Conservation (phyloP, 2,113 vertebrate species). For the Bettongia penicillata region DNA sequence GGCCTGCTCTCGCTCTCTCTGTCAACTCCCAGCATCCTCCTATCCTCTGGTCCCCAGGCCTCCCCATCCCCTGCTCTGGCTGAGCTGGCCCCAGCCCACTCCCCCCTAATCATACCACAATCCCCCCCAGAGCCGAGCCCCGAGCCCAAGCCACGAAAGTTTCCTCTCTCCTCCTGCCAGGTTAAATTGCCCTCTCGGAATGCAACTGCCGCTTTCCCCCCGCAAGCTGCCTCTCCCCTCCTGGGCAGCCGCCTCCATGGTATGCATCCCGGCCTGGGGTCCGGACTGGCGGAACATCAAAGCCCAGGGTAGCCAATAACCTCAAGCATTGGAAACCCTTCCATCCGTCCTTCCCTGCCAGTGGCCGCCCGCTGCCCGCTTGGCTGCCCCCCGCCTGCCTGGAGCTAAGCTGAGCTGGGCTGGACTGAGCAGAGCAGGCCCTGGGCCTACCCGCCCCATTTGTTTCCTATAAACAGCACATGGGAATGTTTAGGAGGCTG, state of each 20-base stretch:
- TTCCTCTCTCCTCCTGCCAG: constrained; percentile 78
- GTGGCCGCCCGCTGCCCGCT: constrained; percentile 49
- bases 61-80: background rate
- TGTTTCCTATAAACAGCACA: constrained; percentile 95
- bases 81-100: background rate
- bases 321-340: constrained; percentile 74
- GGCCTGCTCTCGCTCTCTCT: background rate
- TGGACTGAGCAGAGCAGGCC: constrained; percentile 84
- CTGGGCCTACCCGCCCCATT: constrained; percentile 87
- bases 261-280: constrained; percentile 81
- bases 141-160: constrained; percentile 38
- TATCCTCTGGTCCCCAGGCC: background rate
- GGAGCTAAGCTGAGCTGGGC: constrained; percentile 40
- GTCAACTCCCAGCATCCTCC: background rate
- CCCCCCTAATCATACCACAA: background rate
- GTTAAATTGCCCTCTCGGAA: constrained; percentile 81
- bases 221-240: constrained; percentile 79
- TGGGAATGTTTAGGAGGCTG: constrained; percentile 91
- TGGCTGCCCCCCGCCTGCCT: background rate
- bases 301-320: constrained; percentile 85
- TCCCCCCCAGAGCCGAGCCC: background rate
- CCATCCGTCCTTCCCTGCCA: constrained; percentile 73
- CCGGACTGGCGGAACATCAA: constrained; percentile 87
- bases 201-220: constrained; percentile 73
- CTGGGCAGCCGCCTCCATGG: constrained; percentile 62